phyloP scores from a whole-genome alignment of 2,113 vertebrate genomes.

The Platysteira castanea region DNA sequence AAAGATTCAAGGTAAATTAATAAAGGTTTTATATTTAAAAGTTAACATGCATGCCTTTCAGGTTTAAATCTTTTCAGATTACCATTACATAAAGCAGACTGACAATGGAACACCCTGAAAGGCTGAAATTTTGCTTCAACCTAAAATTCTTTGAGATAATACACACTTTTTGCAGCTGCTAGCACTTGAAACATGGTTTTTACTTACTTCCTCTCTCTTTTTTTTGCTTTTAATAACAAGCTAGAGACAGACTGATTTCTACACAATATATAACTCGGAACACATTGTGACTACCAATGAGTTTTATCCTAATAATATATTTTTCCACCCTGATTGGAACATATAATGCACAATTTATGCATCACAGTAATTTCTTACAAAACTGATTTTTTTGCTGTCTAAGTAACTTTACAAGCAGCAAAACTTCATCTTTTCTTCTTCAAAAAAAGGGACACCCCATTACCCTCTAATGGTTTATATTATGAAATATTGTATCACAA shows the following conservation, averaged over 20 bases:
- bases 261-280: neutral
- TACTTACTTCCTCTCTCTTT: neutral
- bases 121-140: constrained; percentile 6
- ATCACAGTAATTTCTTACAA: neutral
- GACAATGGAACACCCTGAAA: neutral
- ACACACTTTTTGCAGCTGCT: constrained; percentile 11
- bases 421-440: neutral
- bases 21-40: neutral
- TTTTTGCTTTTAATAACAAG: constrained; percentile 11
- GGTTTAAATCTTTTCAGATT: neutral
- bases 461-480: neutral
- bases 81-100: neutral
- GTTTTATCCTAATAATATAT: neutral
- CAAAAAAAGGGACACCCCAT: neutral
- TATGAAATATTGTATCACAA: neutral
- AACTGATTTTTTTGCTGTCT: neutral
- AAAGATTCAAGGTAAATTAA: neutral
- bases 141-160: constrained; percentile 12
- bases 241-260: constrained; percentile 25
- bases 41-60: neutral
- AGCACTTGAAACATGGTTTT: constrained; percentile 28
- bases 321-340: neutral
- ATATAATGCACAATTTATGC: neutral
- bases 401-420: neutral
- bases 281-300: neutral